A percentile compares a stretch with the other conserved stretches of the same genome.
Evolutionary conservation across 2,113 vertebrate species (phyloP).

Genomic region (Crotophaga sulcirostris): DNA sequence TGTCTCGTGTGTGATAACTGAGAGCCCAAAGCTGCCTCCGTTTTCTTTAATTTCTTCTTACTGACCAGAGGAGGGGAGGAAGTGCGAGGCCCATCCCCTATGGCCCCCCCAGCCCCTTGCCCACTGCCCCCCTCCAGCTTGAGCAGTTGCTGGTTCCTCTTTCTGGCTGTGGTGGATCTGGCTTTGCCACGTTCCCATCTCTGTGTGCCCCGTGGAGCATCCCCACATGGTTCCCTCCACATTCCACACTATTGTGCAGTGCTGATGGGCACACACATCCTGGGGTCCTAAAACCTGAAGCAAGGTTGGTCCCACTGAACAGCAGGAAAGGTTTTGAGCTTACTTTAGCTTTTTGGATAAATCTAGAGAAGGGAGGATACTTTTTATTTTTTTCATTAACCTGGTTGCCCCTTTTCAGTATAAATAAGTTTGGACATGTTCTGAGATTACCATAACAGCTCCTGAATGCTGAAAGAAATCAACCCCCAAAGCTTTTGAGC

Average conservation of each 20-base stretch:
- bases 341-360: not conserved
- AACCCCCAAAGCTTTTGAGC: not conserved
- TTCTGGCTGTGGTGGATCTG: not conserved
- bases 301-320: not conserved
- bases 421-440: not conserved
- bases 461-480: not conserved
- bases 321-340: not conserved
- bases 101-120: not conserved
- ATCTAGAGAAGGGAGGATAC: not conserved
- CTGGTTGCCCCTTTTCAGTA: not conserved
- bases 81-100: rapidly evolving
- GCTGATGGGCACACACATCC: not conserved
- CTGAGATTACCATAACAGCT: not conserved
- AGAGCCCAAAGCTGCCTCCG: not conserved
- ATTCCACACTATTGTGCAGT: rapidly evolving
- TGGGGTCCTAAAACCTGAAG: not conserved
- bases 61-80: not conserved
- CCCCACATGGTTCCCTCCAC: rapidly evolving
- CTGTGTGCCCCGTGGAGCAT: rapidly evolving
- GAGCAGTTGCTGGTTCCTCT: rapidly evolving
- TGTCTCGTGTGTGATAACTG: not conserved
- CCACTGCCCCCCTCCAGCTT: not conserved
- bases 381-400: not conserved
- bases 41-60: not conserved
- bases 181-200: not conserved